These are phyloP conservation scores for Drosophila truncata DNA, from an alignment of 1,140 invertebrate species.

Conservation along the genomic window DNA sequence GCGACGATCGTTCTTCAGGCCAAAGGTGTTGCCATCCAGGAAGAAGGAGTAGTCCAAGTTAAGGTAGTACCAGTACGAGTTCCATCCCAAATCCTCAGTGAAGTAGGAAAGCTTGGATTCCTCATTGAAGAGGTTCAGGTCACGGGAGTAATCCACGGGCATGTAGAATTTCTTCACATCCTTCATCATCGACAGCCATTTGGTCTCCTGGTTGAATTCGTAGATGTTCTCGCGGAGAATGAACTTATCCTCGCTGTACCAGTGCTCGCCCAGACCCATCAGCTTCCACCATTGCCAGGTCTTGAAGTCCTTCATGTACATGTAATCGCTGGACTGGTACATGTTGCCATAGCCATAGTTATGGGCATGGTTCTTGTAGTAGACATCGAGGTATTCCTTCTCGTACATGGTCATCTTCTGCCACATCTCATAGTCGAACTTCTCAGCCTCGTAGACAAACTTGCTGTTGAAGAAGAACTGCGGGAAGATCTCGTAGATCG, in stretches of 20 bases:
- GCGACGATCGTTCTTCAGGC: slow-evolving; percentile 87
- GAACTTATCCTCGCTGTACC: slow-evolving; percentile 71
- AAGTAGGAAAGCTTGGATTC: slow-evolving; percentile 90
- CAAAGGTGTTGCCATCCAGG: slow-evolving; percentile 86
- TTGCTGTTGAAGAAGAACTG: slow-evolving; percentile 88
- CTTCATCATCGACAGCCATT: slow-evolving; percentile 70
- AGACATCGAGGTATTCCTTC: slow-evolving; percentile 87
- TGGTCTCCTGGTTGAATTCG: slow-evolving; percentile 66
- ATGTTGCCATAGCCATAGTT: slow-evolving; percentile 85
- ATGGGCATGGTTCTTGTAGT: slow-evolving; percentile 88
- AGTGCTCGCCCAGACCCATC: slow-evolving; percentile 79
- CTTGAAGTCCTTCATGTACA: slow-evolving; percentile 82
- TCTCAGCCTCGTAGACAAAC: slow-evolving; percentile 86
- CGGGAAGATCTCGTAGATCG: slow-evolving; percentile 88
- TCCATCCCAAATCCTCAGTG: slow-evolving; percentile 90
- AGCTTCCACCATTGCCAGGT: slow-evolving; percentile 84
- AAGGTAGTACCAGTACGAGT: slow-evolving; percentile 90
- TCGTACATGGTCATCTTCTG: slow-evolving; percentile 79
- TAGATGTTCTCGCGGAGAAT: slow-evolving; percentile 76
- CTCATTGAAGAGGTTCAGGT: slow-evolving; percentile 86
- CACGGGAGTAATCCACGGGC: slow-evolving; percentile 85
- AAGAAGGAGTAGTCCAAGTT: slow-evolving; percentile 89
- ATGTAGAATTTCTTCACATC: slow-evolving; percentile 72
- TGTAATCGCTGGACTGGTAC: slow-evolving; percentile 64
- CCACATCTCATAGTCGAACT: slow-evolving; percentile 80